Base-by-base conservation (phyloP, 2,888 invertebrate genomes). In the Anagyrus pseudococci region DNA sequence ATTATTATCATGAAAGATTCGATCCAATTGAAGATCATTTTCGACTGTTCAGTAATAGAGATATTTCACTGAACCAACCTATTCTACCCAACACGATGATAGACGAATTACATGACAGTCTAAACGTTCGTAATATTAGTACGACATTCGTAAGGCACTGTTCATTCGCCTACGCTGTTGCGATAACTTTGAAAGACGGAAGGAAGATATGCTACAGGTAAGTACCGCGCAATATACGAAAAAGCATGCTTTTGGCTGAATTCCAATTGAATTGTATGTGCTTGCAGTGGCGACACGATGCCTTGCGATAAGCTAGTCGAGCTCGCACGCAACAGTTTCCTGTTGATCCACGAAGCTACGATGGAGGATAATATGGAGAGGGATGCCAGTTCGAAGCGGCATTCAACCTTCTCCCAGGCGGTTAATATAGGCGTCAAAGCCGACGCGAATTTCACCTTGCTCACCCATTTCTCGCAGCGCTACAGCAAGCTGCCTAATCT, bases 321-420 rank as follows among this genome's bases (percentile, higher is more conserved):
- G 46, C 83, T 95, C 48, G 98, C 96, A 83, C 13, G 58, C 46
- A 47, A 73, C 52, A 88, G 94, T 43, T 92, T 94, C 69, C 80
- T 99, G 7, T 84, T 99, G 1, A 96, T 99, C 70, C 99, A 99
- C 83, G 99, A 99, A 82, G 98, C 98, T 4, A 99, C 99, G 0
- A 96, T 98, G 92, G 97, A 96, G 76, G 96, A 97, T 81, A 92
- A 91, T 62, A 79, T 96, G 44, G 85, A 85, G 4, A 84, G 86
- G 0, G 93, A 95, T 77, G 97, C 97, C 0, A 83, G 85, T 25
- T 68, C 83, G 0, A 96, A 96, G 83, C 88, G 88, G 83, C 98
- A 98, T 81, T 93, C 93, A 3, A 95, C 94, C 0, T 88, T 91
- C 0, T 88, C 90, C 0, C 91, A 94, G 77, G 95, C 94, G 0